Base-by-base conservation (phyloP, 2,888 invertebrate genomes). In the Eupithecia exiguata region DNA sequence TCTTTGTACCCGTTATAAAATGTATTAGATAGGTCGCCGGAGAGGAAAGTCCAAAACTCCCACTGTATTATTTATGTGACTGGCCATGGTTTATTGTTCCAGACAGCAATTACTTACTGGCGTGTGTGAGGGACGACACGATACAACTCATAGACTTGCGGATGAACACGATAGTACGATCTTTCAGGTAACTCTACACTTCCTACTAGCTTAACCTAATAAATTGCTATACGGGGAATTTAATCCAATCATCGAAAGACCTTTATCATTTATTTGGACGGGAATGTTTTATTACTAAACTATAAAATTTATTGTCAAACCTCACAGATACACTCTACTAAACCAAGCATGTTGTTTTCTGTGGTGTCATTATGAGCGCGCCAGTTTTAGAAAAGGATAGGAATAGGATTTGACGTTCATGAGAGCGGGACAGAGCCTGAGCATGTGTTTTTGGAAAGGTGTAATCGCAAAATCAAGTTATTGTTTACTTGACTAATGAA, bases 121-220 rank as follows among this genome's bases (percentile, higher is more conserved):
- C 97, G 86, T 99, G 99, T 89, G 98, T 98, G 71, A 95, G 99
- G 84, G 99, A 99, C 91, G 99, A 99, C 93, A 98, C 98, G 30
- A 96, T 99, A 83, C 98, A 98, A 90, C 95, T 99, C 73, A 96
- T 99, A 89, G 99, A 99, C 94, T 95, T 99, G 79, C 96, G 99
- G 88, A 98, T 97, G 97, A 99, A 98, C 94, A 97, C 97, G 91
- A 97, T 99, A 77, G 96, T 98, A 78, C 96, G 97, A 79, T 97
- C 98, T 74, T 98, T 98, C 94, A 97, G 97, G 99, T 99, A 95
- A 77, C 62, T 65, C 5, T 66, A 72, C 66, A 74, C 73, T 76
- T 76, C 71, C 68, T 72, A 68, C 67, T 63, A 43, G 18, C 21
- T 36, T 63, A 70, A 65, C 38, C 63, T 70, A 61, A 68, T 75